Conservation (phyloP, 2,113 vertebrate genomes). For the Grallaria varia region DNA sequence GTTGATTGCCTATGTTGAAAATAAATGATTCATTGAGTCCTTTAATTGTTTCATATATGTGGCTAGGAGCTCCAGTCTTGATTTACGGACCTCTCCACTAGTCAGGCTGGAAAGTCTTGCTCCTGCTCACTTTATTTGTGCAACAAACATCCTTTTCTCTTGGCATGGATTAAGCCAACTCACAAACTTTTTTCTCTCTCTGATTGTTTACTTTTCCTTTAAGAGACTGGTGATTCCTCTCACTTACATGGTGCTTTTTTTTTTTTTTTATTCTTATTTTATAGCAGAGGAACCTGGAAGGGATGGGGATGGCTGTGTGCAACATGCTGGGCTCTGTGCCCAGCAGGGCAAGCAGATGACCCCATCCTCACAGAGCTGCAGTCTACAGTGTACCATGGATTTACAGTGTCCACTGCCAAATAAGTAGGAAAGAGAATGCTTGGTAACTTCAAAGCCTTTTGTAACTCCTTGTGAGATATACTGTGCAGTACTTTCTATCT, state of each 20-base stretch:
- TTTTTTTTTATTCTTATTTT: neutral
- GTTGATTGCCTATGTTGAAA: slow-evolving; percentile 32
- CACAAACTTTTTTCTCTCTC: neutral
- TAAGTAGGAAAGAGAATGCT: neutral
- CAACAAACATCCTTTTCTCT: slow-evolving; percentile 51
- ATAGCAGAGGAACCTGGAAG: neutral
- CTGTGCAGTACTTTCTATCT: neutral
- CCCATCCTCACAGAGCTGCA: neutral
- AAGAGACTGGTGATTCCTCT: neutral
- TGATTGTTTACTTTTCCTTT: slow-evolving; percentile 20
- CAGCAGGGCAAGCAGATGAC: neutral
- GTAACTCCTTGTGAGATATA: neutral
- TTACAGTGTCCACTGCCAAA: neutral
- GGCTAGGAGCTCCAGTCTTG: slow-evolving; percentile 25
- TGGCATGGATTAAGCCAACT: neutral
- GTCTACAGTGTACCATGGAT: neutral
- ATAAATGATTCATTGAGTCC: slow-evolving; percentile 45
- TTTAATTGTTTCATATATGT: slow-evolving; percentile 35
- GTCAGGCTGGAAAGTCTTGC: slow-evolving; percentile 56
- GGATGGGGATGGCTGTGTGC: neutral
- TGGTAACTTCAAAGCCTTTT: neutral
- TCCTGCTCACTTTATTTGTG: slow-evolving; percentile 41
- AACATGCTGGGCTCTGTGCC: neutral
- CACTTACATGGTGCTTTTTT: neutral
- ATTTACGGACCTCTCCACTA: slow-evolving; percentile 18